Evolutionary conservation across 2,888 invertebrate species (phyloP).

Genomic region (Lasius platythorax): DNA sequence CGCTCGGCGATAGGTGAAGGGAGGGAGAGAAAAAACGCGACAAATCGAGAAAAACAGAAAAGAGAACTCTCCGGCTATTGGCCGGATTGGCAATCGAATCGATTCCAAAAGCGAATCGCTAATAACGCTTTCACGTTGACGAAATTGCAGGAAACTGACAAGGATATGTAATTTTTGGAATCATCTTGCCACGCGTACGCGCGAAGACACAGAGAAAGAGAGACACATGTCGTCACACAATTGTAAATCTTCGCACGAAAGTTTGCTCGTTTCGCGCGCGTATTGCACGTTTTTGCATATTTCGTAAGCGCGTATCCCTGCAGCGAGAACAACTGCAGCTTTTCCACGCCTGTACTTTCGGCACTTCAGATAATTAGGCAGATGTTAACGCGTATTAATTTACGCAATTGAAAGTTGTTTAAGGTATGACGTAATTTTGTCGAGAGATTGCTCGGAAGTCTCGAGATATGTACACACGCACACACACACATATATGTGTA

Average conservation of each 20-base stretch:
- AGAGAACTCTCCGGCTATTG: slow-evolving; percentile 1
- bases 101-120: slow-evolving; percentile 26
- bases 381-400: slow-evolving; percentile 56
- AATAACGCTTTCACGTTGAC: slow-evolving; percentile 49
- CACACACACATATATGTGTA: neutral
- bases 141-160: slow-evolving; percentile 43
- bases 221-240: slow-evolving; percentile 35
- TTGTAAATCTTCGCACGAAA: slow-evolving; percentile 33
- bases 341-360: slow-evolving; percentile 51
- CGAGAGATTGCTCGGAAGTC: slow-evolving; percentile 62
- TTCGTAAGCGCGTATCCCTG: slow-evolving; percentile 24
- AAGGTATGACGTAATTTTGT: slow-evolving; percentile 63
- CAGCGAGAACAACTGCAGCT: neutral
- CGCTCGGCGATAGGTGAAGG: neutral
- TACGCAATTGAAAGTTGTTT: slow-evolving; percentile 61
- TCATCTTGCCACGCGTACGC: slow-evolving; percentile 18
- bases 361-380: slow-evolving; percentile 57
- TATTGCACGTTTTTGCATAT: slow-evolving; percentile 36
- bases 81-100: slow-evolving; percentile 21
- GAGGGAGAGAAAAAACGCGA: slow-evolving; percentile 5
- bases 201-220: neutral
- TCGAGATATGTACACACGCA: neutral
- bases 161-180: slow-evolving; percentile 26
- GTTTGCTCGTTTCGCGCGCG: neutral
- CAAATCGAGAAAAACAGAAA: slow-evolving; percentile 18